phyloP scores from a whole-genome alignment of 2,797 vertebrate genomes.

The Molossus molossus region DNA sequence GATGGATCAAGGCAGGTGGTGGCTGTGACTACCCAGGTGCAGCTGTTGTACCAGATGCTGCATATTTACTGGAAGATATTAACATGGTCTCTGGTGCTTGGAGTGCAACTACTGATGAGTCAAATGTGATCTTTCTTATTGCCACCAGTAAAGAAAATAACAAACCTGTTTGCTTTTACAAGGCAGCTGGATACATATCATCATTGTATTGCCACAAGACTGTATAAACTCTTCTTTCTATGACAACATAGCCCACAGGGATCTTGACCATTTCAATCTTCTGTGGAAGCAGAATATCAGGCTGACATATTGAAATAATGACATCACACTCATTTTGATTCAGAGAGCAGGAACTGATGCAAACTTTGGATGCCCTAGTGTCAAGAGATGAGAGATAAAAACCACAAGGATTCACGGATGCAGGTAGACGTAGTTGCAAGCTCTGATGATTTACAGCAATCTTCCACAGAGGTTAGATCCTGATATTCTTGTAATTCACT shows the following conservation, averaged over 20 bases:
- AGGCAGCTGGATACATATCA: background rate
- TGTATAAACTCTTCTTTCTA: background rate
- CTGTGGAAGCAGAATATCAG: background rate
- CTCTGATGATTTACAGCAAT: background rate
- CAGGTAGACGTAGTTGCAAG: background rate
- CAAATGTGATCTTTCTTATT: background rate
- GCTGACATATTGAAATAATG: background rate
- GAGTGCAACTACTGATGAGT: background rate
- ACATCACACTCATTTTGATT: background rate
- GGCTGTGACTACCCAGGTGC: background rate
- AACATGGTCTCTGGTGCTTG: background rate
- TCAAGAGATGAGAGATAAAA: background rate
- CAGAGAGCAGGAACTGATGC: background rate
- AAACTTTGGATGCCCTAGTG: background rate
- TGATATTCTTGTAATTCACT: background rate
- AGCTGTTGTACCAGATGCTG: background rate
- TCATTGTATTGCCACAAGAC: background rate
- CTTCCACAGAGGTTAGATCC: background rate
- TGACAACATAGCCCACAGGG: background rate
- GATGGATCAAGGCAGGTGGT: no score
- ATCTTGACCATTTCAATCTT: background rate
- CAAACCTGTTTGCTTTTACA: background rate
- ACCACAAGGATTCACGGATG: background rate
- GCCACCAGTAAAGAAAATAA: background rate
- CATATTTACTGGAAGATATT: background rate